phyloP scores from a whole-genome alignment of 2,888 invertebrate species.

The Prenolepis imparis region DNA sequence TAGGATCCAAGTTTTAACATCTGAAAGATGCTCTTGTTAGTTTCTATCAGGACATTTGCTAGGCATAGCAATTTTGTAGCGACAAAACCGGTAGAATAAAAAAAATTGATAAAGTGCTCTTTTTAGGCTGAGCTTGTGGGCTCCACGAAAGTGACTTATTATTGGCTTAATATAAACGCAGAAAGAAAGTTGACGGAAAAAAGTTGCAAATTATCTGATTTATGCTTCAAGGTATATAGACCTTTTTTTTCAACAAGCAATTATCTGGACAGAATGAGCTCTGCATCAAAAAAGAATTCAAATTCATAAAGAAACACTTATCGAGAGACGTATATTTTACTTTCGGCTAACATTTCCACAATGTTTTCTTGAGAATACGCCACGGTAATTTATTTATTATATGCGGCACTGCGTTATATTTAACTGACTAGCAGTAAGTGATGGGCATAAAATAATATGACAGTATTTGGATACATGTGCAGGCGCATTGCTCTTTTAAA shows the following conservation, averaged over 20 bases:
- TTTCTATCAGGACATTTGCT: slow-evolving; percentile 16
- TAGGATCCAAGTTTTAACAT: background rate
- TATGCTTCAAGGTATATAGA: slow-evolving; percentile 35
- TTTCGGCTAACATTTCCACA: slow-evolving; percentile 32
- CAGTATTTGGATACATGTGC: slow-evolving; percentile 55
- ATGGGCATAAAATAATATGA: slow-evolving; percentile 34
- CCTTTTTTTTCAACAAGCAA: slow-evolving; percentile 54
- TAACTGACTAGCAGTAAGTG: slow-evolving; percentile 52
- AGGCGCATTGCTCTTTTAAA: background rate
- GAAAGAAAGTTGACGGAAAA: slow-evolving; percentile 26
- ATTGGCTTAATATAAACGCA: slow-evolving; percentile 49
- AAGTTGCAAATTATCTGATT: slow-evolving; percentile 44
- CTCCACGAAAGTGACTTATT: slow-evolving; percentile 50
- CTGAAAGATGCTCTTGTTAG: background rate
- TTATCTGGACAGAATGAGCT: slow-evolving; percentile 69
- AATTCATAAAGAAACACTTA: slow-evolving; percentile 43
- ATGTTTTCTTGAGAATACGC: slow-evolving; percentile 49
- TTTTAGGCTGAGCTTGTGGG: slow-evolving; percentile 45
- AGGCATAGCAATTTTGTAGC: slow-evolving; percentile 34
- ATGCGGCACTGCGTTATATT: slow-evolving; percentile 43
- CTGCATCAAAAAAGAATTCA: slow-evolving; percentile 54
- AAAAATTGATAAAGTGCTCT: slow-evolving; percentile 50
- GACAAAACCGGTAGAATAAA: slow-evolving; percentile 44
- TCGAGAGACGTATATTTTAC: slow-evolving; percentile 49
- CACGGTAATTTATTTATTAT: slow-evolving; percentile 54